Conservation (phyloP, 2,888 invertebrate genomes). For the Drosophila anomalata region DNA sequence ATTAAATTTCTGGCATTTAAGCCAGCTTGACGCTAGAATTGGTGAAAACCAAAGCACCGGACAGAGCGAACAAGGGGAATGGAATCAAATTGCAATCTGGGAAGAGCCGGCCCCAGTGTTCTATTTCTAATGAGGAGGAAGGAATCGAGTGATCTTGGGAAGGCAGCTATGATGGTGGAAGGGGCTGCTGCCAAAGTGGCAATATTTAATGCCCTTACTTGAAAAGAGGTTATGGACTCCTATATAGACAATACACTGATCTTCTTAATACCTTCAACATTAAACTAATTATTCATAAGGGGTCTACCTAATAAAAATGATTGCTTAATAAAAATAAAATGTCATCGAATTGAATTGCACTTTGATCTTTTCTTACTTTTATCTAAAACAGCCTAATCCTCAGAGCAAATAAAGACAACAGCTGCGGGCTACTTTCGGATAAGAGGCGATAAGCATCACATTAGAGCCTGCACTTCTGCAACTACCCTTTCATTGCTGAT, state of each 20-base stretch:
- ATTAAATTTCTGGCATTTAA: slow-evolving; percentile 79
- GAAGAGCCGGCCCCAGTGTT: slow-evolving; percentile 1
- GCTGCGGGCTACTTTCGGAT: slow-evolving; percentile 15
- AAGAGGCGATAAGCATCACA: slow-evolving; percentile 15
- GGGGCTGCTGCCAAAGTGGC: background rate
- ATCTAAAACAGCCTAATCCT: background rate
- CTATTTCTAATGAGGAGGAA: slow-evolving; percentile 28
- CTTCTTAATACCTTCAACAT: background rate
- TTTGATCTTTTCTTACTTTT: background rate
- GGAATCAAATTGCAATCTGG: slow-evolving; percentile 37
- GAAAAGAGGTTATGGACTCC: background rate
- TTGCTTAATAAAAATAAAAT: background rate
- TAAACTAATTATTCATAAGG: too few species aligned
- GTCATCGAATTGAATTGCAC: background rate
- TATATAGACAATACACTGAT: background rate
- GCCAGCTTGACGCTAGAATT: slow-evolving; percentile 56
- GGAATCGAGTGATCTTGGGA: slow-evolving; percentile 24
- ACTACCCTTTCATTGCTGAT: background rate
- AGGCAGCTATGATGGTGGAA: background rate
- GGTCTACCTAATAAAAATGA: too few species aligned
- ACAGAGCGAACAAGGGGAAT: slow-evolving; percentile 15
- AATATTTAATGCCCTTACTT: too few species aligned
- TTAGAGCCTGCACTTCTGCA: background rate
- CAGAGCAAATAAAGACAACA: slow-evolving; percentile 4
- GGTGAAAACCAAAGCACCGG: slow-evolving; percentile 26